Percentiles rank a stretch among this genome's conserved stretches.
These are phyloP conservation scores for Oncorhynchus gorbuscha DNA, from an alignment of 2,113 vertebrate species.

Conservation along the genomic window DNA sequence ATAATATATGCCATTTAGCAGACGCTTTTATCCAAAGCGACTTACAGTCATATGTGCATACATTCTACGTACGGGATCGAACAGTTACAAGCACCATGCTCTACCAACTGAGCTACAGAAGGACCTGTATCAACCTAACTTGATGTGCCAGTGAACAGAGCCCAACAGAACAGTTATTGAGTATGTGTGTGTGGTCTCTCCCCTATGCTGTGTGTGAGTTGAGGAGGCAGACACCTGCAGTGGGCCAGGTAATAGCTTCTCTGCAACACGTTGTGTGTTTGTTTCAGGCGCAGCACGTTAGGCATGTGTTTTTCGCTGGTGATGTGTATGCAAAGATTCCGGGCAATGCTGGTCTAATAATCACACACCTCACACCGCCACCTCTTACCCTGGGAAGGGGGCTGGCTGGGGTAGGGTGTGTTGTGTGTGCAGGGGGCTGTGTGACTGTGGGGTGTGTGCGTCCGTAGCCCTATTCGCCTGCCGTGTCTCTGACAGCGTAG, in stretches of 20 bases:
- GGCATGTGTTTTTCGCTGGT: constrained; percentile 99
- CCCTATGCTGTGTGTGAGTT: constrained; percentile 83
- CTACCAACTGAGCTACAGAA: no score
- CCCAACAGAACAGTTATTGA: background rate
- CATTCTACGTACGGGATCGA: no score
- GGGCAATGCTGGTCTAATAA: constrained; percentile 97
- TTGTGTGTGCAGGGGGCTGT: constrained; percentile 36
- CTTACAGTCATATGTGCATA: no score
- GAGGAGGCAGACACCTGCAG: constrained; percentile 83
- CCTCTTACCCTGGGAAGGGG: constrained; percentile 75
- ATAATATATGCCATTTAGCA: no score
- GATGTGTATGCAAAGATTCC: constrained; percentile 98
- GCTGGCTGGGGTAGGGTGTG: constrained; percentile 50
- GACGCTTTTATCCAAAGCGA: no score
- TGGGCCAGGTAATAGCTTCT: constrained; percentile 96
- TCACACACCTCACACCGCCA: constrained; percentile 99
- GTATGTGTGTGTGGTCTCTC: constrained; percentile 23
- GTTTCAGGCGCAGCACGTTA: constrained; percentile 93
- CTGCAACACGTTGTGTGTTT: constrained; percentile 98
- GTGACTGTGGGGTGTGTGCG: no score
- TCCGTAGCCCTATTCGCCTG: no score
- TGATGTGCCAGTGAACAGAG: background rate
- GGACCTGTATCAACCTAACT: no score
- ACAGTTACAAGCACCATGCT: no score
- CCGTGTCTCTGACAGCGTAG: no score